Base-by-base conservation (phyloP, 2,888 invertebrate genomes). In the Drosophila putrida region DNA sequence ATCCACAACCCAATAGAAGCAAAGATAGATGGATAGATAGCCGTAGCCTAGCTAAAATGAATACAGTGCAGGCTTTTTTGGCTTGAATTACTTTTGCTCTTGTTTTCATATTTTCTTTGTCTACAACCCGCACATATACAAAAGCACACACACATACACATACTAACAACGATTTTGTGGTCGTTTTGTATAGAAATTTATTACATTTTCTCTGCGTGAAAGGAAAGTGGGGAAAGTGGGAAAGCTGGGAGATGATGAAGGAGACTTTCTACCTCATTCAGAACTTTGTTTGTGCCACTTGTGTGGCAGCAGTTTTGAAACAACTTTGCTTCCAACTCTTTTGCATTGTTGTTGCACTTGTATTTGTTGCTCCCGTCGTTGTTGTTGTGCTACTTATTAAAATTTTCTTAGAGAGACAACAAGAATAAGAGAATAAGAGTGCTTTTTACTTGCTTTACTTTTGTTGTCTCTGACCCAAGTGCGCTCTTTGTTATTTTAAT, bases 111-210 rank as follows among this genome's bases (percentile, higher is more conserved):
- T 77, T 79, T 83, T 83, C 86, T 77, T 81, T 79, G 86, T 75
- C 70, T 83, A 64, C 50, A 65, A 44, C 58, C 35, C 51, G 59
- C 36, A 66, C 53, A 60, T 51, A 60, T 36, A 55, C 39, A 62
- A 13, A 54, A 31, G 41, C 61, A 59, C 55, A 55, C 66, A 63
- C 27, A 50, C 1, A 50, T 31, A 13, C 28, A 47, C 25, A 54
- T 13, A 67, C 28, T 28, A 31, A 75, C 59, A 65, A 50, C 73
- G 62, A 82, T 77, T 79, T 83, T 84, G 86, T 85, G 83, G 86
- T 79, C 81, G 83, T 77, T 82, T 75, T 85, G 76, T 84, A 75
- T 75, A 71, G 77, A 84, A 85, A 84, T 86, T 84, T 84, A 85
- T 83, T 81, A 79, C 86, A 80, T 82, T 84, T 79, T 80, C 73